Evolutionary conservation across 2,113 vertebrate genomes (phyloP), one percentile per base, ranked within the genome.

Genomic region (Python bivittatus): DNA sequence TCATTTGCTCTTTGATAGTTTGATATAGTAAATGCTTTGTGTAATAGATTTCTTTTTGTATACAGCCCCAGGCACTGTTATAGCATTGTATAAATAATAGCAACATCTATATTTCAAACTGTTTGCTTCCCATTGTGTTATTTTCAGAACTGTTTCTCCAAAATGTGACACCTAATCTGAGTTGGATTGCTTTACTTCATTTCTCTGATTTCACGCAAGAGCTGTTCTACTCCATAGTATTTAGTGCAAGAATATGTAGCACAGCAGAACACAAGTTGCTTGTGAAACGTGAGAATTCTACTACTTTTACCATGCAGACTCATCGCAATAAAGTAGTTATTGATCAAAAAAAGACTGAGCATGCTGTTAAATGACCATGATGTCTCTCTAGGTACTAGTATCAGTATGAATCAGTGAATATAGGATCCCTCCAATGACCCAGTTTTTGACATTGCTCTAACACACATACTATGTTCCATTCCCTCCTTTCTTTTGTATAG

Each of bases 161-260:
- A 42, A 33, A 0, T 15, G 23, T 33, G 56, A 60, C 84, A 48
- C 7, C 8, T 54, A 57, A 89, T 33, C 15, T 6, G 38, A 88
- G 48, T 64, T 91, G 29, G 53, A 42, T 90, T 0, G 0, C 0
- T 38, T 88, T 61, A 8, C 52, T 23, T n/a, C 2, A 25, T 17
- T 2, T 1, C 0, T 0, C 29, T 1, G 0, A 0, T 12, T 6
- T 54, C 68, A 42, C 0, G 1, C 53, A 8, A 92, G 90, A 88
- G 20, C 38, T 92, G 1, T 68, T 13, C 52, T 1, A 54, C 0
- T 84, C 0, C n/a, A 84, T 86, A 23, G 33, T 4, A 0, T 91
- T 27, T 83, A 56, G 22, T 29, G 0, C 88, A n/a, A 27, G 89
- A 44, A 38, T 22, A 3, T 8, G 0, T 2, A 1, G 56, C 17